A percentile compares a stretch with the other conserved stretches of the same genome.
phyloP scores from a whole-genome alignment of 1,140 invertebrate genomes.

The Aphis gossypii region DNA sequence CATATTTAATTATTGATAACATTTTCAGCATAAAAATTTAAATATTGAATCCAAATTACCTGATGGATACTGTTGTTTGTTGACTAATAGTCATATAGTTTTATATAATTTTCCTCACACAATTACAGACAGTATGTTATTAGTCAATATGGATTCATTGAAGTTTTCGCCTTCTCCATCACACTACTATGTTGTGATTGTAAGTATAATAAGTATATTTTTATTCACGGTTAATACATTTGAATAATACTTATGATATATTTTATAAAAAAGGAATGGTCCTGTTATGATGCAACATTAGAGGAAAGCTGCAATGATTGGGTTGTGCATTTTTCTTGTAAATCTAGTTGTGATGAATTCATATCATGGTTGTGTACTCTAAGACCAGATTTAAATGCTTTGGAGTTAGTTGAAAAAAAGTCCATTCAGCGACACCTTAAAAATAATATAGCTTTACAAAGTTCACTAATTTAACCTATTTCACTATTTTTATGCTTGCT shows the following conservation, averaged over 20 bases:
- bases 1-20: not conserved
- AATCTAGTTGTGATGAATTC: constrained; percentile 50
- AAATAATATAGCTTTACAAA: constrained; percentile 3
- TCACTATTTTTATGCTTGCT: not conserved
- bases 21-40: constrained; percentile 32
- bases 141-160: constrained; percentile 42
- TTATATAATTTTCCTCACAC: constrained; percentile 42
- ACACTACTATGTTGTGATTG: constrained; percentile 47
- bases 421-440: constrained; percentile 25
- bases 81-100: constrained; percentile 44
- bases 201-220: constrained; percentile 27
- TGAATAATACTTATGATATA: not conserved
- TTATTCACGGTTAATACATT: not conserved
- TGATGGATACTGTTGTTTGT: constrained; percentile 32
- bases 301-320: constrained; percentile 41
- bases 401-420: constrained; percentile 5
- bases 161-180: constrained; percentile 28
- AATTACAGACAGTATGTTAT: constrained; percentile 32
- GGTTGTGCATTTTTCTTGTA: constrained; percentile 54
- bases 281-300: constrained; percentile 41
- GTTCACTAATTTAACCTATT: not conserved
- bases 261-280: constrained; percentile 33
- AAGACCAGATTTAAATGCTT: constrained; percentile 28
- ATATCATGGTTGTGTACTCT: constrained; percentile 43
- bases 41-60: constrained; percentile 14